These are phyloP conservation scores for Drosophila guanche DNA, from an alignment of 1,140 invertebrate species.

Conservation along the genomic window DNA sequence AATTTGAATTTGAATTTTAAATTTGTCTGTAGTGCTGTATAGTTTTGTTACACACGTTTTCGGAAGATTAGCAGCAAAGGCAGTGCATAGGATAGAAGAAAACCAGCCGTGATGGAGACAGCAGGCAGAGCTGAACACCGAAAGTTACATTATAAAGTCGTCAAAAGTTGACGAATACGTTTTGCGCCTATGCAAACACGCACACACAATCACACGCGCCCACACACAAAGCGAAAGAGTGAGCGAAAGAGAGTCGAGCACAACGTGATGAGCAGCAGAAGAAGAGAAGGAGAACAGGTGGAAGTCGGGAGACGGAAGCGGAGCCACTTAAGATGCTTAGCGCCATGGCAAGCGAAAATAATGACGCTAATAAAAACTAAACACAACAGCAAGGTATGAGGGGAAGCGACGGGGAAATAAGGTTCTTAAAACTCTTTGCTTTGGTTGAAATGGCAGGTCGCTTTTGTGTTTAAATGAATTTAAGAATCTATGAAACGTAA, in stretches of 20 bases:
- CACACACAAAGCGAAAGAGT: too few relatives aligned
- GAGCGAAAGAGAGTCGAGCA: not conserved
- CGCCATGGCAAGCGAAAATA: conserved; percentile 80
- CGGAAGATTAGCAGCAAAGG: too few relatives aligned
- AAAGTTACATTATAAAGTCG: conserved; percentile 79
- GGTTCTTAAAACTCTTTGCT: too few relatives aligned
- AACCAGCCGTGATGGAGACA: conserved; percentile 2
- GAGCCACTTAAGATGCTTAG: conserved; percentile 78
- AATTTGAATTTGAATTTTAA: too few relatives aligned
- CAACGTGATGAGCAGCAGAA: conserved; percentile 12
- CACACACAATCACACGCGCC: not conserved
- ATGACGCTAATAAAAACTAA: conserved; percentile 82
- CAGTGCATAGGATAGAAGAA: not conserved
- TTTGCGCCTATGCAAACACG: conserved; percentile 74
- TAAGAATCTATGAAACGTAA: too few relatives aligned
- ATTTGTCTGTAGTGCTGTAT: too few relatives aligned
- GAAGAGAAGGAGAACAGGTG: conserved; percentile 11
- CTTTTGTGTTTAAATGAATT: too few relatives aligned
- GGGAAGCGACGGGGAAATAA: too few relatives aligned
- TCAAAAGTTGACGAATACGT: conserved; percentile 65
- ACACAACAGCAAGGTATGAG: conserved; percentile 35
- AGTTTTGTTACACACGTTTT: too few relatives aligned
- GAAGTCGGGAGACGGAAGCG: not conserved
- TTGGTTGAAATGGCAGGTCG: too few relatives aligned
- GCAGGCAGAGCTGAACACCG: conserved; percentile 15